These are phyloP conservation scores for Calephelis perditalis DNA, from an alignment of 2,888 invertebrate species.

Conservation along the genomic window DNA sequence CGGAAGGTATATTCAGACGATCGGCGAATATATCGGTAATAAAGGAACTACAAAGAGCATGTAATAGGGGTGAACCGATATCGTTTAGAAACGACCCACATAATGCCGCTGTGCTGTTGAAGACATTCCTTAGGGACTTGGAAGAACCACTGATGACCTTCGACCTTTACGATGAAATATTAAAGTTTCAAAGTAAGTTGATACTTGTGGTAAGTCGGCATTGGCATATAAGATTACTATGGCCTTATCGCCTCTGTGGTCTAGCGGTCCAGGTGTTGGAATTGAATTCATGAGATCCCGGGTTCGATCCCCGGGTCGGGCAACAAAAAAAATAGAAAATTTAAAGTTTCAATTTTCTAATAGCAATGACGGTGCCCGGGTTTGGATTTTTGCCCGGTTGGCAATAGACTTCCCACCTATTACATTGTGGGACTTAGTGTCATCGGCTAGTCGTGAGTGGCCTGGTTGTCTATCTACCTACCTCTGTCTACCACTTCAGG, in stretches of 20 bases:
- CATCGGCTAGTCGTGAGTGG: too few relatives aligned
- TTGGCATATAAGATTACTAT: background rate
- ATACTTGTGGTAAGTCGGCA: slow-evolving; percentile 10
- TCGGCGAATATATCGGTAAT: slow-evolving; percentile 92
- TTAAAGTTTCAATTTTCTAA: too few relatives aligned
- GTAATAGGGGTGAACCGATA: slow-evolving; percentile 91
- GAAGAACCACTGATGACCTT: slow-evolving; percentile 96
- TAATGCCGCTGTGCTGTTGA: slow-evolving; percentile 95
- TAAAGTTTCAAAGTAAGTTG: slow-evolving; percentile 90
- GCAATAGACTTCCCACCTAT: too few relatives aligned
- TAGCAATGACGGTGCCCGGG: too few relatives aligned
- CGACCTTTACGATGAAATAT: slow-evolving; percentile 94
- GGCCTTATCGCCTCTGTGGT: slow-evolving; percentile 12
- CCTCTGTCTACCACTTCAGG: too few relatives aligned
- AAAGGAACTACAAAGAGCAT: slow-evolving; percentile 89
- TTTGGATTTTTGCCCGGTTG: too few relatives aligned
- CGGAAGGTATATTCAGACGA: slow-evolving; percentile 97
- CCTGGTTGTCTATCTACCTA: too few relatives aligned
- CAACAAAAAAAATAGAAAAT: too few relatives aligned
- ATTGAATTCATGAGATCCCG: too few relatives aligned
- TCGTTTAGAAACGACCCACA: slow-evolving; percentile 91
- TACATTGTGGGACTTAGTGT: too few relatives aligned
- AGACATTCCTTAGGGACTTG: slow-evolving; percentile 94
- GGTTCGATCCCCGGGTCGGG: too few relatives aligned
- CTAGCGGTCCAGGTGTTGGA: too few relatives aligned